These are phyloP conservation scores for Gymnosoma rotundatum DNA, from an alignment of 2,888 invertebrate species.

Conservation along the genomic window DNA sequence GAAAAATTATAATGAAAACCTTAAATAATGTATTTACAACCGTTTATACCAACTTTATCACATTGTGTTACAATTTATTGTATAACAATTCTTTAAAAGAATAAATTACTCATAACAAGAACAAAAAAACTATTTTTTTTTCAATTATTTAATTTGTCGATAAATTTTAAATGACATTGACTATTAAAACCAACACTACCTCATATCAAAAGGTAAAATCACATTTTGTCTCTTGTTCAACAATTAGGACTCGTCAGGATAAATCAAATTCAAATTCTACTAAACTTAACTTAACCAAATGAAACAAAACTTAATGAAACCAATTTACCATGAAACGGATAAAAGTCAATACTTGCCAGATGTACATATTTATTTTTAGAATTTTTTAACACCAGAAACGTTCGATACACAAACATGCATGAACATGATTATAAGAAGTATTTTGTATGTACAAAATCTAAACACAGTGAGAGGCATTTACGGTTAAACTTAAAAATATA, in stretches of 20 bases:
- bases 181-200: neutral
- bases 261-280: conserved; percentile 2
- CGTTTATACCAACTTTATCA: too few species aligned
- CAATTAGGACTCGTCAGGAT: neutral
- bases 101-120: too few species aligned
- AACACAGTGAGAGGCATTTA: too few species aligned
- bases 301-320: conserved; percentile 8
- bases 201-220: neutral
- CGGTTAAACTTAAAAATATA: too few species aligned
- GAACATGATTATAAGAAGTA: neutral
- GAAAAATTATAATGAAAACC: neutral
- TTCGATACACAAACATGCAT: conserved; percentile 1
- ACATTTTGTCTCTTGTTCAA: neutral
- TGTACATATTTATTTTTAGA: conserved; percentile 25
- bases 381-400: conserved; percentile 26
- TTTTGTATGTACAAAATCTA: too few species aligned
- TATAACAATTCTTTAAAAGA: too few species aligned
- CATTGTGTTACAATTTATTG: too few species aligned
- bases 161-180: neutral
- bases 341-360: neutral
- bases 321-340: conserved; percentile 10
- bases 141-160: neutral
- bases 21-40: too few species aligned
- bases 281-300: conserved; percentile 18
- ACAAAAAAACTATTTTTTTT: too few species aligned